A percentile compares a stretch with the other conserved stretches of the same genome.
Evolutionary conservation across 2,797 vertebrate species (phyloP).

Genomic region (Myripristis jacobus): DNA sequence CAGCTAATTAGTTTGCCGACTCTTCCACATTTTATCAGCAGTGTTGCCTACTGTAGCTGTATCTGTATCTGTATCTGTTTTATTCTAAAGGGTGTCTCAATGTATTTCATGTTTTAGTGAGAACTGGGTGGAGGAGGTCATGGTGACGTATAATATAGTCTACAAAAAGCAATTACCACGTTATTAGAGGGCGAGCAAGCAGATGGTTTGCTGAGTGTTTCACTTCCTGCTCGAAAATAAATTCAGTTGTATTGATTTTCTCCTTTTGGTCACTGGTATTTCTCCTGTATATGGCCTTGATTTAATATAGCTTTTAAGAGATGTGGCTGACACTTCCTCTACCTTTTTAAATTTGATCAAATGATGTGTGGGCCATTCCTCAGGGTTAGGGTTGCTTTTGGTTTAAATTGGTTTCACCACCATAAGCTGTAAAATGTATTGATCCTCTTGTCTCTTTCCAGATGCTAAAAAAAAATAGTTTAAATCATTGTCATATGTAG

Average conservation of each 20-base stretch:
- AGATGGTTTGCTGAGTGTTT: conserved; percentile 39
- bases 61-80: not conserved
- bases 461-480: no score
- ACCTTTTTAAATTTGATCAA: conserved; percentile 43
- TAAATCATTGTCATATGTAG: no score
- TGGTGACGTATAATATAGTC: not conserved
- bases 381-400: not conserved
- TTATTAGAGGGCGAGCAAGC: conserved; percentile 1
- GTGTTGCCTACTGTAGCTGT: not conserved
- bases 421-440: no score
- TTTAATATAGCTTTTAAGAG: conserved; percentile 60
- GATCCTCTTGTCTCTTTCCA: no score
- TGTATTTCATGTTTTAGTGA: conserved; percentile 1
- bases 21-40: not conserved
- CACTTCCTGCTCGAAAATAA: conserved; percentile 42
- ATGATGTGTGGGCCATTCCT: conserved; percentile 43
- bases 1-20: not conserved
- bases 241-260: conserved; percentile 60
- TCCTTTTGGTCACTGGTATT: conserved; percentile 44
- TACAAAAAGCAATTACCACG: conserved; percentile 22
- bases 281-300: conserved; percentile 52
- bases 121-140: not conserved
- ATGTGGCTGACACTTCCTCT: conserved; percentile 48
- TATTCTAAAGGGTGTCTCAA: conserved; percentile 30
- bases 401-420: conserved; percentile 18